Evolutionary conservation across 2,888 invertebrate species (phyloP), one percentile per base, ranked within the genome.

Genomic region (Matsumyia berberina): DNA sequence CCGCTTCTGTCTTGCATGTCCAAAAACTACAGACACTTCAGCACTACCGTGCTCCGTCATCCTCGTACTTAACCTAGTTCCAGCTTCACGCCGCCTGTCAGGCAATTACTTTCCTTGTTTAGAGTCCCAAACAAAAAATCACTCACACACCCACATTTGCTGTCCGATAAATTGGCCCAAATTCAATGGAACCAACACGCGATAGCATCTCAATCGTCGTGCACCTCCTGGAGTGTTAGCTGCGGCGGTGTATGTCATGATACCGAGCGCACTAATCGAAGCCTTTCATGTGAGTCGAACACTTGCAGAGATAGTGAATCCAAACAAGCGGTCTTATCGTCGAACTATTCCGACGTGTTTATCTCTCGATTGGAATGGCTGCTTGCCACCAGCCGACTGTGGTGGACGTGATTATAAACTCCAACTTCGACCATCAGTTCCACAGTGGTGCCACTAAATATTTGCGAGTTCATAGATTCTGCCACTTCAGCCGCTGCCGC

Each of bases 171-270:
- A 81, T 79, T 83, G 79, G 79, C 64, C 73, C 79, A 69, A 73
- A 73, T 83, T 79, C 73, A 79, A 64, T 69, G 67, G 62, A 74
- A 69, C 72, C 46, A 64, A 74, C 83, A 79, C 83, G 79, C 79
- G 81, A 81, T 81, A 64, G 44, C 55, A 81, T 62, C 35, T 69
- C 57, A 57, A 76, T 74, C 11, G 55, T 0, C 24, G 58, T 31
- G n/a, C 72, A 51, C 67, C 42, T 51, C 39, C 11, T 37, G 17
- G 29, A 49, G 66, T 57, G 74, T 49, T 31, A 29, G 11, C 8
- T 9, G 7, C 24, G 15, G 46, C 49, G 39, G 53, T 19, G 39
- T 19, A 35, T 67, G 53, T 35, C 33, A 42, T 62, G 72, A 80
- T 55, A 55, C 62, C 37, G 39, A 73, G 55, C 74, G 11, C 53